phyloP scores from a whole-genome alignment of 23 tunicate genomes.

The Diplosoma virens region DNA sequence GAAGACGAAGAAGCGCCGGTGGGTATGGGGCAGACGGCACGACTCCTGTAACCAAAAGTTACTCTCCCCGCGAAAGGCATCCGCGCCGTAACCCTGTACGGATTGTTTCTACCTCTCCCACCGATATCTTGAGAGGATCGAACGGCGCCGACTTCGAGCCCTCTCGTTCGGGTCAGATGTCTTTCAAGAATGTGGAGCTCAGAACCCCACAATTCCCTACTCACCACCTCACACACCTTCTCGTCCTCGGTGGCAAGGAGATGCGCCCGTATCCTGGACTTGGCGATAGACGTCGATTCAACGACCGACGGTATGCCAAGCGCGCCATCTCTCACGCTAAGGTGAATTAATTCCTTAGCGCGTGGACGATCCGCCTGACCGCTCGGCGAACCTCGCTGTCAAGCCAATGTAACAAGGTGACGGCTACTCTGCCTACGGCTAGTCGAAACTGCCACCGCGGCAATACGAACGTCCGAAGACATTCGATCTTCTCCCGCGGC shows the following conservation, averaged over 20 bases:
- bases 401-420: not conserved
- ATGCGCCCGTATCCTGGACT: not conserved
- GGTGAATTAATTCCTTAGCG: conserved; percentile 2
- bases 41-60: not conserved
- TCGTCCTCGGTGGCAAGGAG: not conserved
- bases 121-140: not conserved
- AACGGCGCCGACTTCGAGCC: not conserved
- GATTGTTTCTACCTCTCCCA: not conserved
- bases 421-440: not conserved
- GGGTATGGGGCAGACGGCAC: not conserved
- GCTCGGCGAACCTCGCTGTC: conserved; percentile 8
- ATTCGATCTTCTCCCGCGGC: not conserved
- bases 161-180: not conserved
- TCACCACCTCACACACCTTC: not conserved
- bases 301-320: not conserved
- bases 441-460: not conserved
- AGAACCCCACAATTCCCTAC: not conserved
- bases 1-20: not conserved
- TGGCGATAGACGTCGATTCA: not conserved
- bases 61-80: not conserved
- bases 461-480: not conserved
- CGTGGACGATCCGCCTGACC: not conserved
- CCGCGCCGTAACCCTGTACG: not conserved
- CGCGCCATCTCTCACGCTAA: not conserved
- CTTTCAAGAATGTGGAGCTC: not conserved